A percentile compares a stretch with the other conserved stretches of the same genome.
Conservation (phyloP, 1,140 invertebrate species). For the Micrasema minimum region DNA sequence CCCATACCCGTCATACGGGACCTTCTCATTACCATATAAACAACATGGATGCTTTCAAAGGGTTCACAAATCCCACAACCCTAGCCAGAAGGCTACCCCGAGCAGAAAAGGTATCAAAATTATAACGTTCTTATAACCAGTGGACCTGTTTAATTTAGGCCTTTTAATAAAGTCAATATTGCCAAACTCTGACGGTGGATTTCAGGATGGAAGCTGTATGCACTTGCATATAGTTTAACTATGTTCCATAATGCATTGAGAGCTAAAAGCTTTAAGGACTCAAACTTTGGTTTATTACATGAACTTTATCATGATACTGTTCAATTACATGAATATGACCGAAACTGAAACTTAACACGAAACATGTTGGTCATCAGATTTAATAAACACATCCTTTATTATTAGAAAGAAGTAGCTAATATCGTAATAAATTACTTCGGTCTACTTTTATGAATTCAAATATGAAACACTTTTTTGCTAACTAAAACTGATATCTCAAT, state of each 20-base stretch:
- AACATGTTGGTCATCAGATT: too few relatives aligned
- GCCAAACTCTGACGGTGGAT: background rate
- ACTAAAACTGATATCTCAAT: too few relatives aligned
- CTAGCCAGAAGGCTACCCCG: background rate
- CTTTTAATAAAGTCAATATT: background rate
- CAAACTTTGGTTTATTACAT: background rate
- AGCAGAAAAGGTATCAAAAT: background rate
- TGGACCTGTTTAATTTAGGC: too few relatives aligned
- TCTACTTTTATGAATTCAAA: too few relatives aligned
- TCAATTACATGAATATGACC: too few relatives aligned
- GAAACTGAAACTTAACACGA: too few relatives aligned
- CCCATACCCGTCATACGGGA: slow-evolving; percentile 38
- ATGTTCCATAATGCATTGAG: slow-evolving; percentile 1
- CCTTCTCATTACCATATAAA: slow-evolving; percentile 51
- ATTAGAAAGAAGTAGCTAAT: too few relatives aligned
- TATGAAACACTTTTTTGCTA: too few relatives aligned
- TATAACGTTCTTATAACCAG: background rate
- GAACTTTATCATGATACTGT: too few relatives aligned
- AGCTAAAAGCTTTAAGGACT: background rate
- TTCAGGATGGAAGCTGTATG: slow-evolving; percentile 3
- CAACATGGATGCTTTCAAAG: slow-evolving; percentile 34
- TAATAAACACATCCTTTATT: too few relatives aligned
- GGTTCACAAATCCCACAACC: background rate
- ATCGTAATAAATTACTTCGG: too few relatives aligned
- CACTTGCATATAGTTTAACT: slow-evolving; percentile 13